A percentile compares a stretch with the other conserved stretches of the same genome.
Evolutionary conservation across 2,113 vertebrate species (phyloP).

Genomic region (Hirundichthys speculiger): DNA sequence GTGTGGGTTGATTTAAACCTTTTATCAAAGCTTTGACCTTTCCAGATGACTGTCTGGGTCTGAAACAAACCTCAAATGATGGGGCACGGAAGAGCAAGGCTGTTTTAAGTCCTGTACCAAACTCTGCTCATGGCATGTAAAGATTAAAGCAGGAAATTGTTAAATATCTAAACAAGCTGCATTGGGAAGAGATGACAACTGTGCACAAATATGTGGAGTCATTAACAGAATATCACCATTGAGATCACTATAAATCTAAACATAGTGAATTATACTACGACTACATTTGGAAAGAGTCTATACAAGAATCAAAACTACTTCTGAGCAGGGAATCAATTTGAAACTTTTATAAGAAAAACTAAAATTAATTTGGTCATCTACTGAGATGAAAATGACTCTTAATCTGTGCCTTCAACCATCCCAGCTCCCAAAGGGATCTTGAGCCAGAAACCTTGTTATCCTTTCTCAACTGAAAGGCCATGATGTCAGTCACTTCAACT

Average conservation of each 20-base stretch:
- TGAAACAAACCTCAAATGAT: constrained; percentile 75
- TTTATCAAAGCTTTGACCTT: constrained; percentile 80
- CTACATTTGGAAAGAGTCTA: too few relatives aligned
- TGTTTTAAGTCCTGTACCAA: constrained; percentile 64
- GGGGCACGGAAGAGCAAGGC: constrained; percentile 57
- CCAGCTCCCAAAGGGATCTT: constrained; percentile 23
- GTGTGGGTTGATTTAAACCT: constrained; percentile 74
- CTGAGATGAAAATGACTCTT: constrained; percentile 35
- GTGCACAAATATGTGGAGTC: neutral
- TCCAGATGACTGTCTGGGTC: constrained; percentile 73
- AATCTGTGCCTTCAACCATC: constrained; percentile 19
- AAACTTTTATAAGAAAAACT: constrained; percentile 3
- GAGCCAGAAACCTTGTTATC: constrained; percentile 22
- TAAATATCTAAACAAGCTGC: neutral
- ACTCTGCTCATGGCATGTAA: constrained; percentile 18
- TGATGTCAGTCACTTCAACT: constrained; percentile 35
- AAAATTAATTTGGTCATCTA: constrained; percentile 22
- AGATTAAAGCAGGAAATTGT: constrained; percentile 7
- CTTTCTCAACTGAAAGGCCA: constrained; percentile 31
- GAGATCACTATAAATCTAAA: neutral
- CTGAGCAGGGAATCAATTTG: constrained; percentile 7
- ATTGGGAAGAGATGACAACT: constrained; percentile 5
- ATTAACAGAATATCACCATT: constrained; percentile 8
- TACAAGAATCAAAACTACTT: neutral
- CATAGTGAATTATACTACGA: constrained; percentile 14